phyloP scores from a whole-genome alignment of 2,888 invertebrate species.

The Vandiemenella viatica region DNA sequence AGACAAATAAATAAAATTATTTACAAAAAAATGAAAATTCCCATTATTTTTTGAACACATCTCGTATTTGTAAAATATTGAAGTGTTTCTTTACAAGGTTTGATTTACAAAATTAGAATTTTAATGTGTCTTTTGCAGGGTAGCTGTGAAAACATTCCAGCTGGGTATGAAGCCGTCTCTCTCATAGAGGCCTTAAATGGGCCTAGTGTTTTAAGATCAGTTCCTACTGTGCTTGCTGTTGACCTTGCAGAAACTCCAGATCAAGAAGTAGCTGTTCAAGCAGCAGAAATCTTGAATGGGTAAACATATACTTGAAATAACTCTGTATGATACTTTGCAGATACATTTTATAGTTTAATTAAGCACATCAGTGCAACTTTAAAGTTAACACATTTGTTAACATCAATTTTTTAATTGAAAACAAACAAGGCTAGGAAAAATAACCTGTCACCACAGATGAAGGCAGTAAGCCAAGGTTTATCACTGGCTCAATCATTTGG shows the following conservation, averaged over 20 bases:
- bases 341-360: too few species aligned
- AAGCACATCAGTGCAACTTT: too few species aligned
- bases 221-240: slow-evolving; percentile 18
- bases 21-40: neutral
- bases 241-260: slow-evolving; percentile 37
- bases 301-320: too few species aligned
- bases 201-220: slow-evolving; percentile 44
- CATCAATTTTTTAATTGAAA: too few species aligned
- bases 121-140: slow-evolving; percentile 32
- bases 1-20: too few species aligned
- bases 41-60: neutral
- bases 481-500: too few species aligned
- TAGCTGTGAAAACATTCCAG: slow-evolving; percentile 70
- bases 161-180: slow-evolving; percentile 86
- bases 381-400: too few species aligned
- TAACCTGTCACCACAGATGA: too few species aligned
- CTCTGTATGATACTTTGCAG: too few species aligned
- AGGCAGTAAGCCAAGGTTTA: too few species aligned
- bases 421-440: too few species aligned
- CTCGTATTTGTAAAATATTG: neutral
- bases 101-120: neutral
- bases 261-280: slow-evolving; percentile 43
- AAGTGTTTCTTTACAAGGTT: neutral
- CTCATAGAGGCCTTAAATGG: slow-evolving; percentile 93
- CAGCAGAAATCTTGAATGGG: slow-evolving; percentile 48